phyloP scores from a whole-genome alignment of 2,113 vertebrate species.

The Pantherophis guttatus region DNA sequence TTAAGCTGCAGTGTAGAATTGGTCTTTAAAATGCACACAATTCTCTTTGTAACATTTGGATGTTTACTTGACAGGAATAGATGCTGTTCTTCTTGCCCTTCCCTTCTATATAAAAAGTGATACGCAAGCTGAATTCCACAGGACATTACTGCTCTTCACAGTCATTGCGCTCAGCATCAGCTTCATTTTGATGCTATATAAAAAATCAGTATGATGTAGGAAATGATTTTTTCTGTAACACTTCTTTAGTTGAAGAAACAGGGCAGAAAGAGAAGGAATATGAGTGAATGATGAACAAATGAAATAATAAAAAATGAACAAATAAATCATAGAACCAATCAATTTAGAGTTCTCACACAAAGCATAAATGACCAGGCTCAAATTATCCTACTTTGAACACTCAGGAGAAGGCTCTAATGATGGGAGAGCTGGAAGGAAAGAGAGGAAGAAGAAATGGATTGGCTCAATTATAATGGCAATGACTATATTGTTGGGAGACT shows the following conservation, averaged over 20 bases:
- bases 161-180: background rate
- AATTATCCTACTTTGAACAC: background rate
- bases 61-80: background rate
- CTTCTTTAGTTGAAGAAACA: background rate
- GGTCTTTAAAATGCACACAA: background rate
- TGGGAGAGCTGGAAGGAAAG: background rate
- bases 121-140: background rate
- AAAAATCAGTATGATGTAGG: background rate
- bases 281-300: background rate
- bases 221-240: background rate
- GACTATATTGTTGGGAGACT: background rate
- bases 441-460: background rate
- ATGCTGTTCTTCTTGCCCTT: background rate
- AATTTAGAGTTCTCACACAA: background rate
- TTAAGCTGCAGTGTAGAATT: background rate
- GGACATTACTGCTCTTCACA: background rate
- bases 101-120: background rate
- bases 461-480: background rate
- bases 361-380: too few species aligned
- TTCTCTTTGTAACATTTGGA: background rate
- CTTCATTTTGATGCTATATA: background rate
- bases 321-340: background rate
- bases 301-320: background rate
- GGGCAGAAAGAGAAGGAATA: background rate
- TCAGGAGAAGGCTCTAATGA: background rate